Conservation (phyloP, 2,113 vertebrate genomes). For the Crypturellus undulatus region DNA sequence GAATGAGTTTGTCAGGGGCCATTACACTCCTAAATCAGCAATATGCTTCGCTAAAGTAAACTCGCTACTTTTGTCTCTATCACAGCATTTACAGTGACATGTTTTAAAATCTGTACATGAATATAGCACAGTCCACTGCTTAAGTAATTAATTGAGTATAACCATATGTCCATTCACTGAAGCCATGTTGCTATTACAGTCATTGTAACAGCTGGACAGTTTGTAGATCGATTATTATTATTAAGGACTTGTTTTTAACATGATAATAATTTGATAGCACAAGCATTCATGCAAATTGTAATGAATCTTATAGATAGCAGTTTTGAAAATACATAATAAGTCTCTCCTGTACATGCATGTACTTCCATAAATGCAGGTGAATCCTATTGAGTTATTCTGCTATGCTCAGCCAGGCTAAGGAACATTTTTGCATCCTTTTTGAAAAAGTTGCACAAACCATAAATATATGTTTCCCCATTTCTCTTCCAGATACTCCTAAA, state of each 20-base stretch:
- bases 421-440: background rate
- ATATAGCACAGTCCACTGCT: background rate
- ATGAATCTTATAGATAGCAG: background rate
- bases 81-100: slow-evolving; percentile 19
- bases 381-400: background rate
- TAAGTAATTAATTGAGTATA: slow-evolving; percentile 30
- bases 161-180: slow-evolving; percentile 4
- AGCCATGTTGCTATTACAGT: background rate
- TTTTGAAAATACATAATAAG: background rate
- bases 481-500: background rate
- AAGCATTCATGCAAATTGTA: background rate
- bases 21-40: slow-evolving; percentile 29
- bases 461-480: background rate
- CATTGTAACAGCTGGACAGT: slow-evolving; percentile 15
- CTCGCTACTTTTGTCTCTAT: background rate
- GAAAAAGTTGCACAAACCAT: background rate
- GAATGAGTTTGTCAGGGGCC: slow-evolving; percentile 25
- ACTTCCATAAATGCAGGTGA: background rate
- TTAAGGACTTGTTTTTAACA: background rate
- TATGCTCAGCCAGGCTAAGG: background rate
- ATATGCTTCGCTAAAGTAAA: slow-evolving; percentile 35
- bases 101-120: slow-evolving; percentile 30
- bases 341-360: background rate
- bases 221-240: slow-evolving; percentile 19
- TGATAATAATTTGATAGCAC: background rate